Conservation (phyloP, 1,140 invertebrate species). For the Delia radicum region DNA sequence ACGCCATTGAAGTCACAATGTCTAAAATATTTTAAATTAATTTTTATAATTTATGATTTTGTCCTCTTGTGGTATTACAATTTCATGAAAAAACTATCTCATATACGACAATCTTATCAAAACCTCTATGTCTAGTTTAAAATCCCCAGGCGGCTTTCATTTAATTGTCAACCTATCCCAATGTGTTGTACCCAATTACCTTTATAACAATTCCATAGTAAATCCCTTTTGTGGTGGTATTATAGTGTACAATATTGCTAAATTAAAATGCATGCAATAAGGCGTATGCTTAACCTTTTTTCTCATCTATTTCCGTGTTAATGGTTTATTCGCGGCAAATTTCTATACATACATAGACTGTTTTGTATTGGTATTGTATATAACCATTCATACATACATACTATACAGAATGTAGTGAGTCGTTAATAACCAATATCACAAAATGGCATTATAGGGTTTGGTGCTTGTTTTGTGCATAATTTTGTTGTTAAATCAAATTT, state of each 20-base stretch:
- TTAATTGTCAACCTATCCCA: no score
- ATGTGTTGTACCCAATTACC: no score
- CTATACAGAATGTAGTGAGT: background rate
- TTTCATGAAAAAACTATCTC: no score
- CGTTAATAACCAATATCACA: background rate
- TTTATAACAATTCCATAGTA: no score
- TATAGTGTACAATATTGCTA: background rate
- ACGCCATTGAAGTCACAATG: no score
- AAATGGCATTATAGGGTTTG: background rate
- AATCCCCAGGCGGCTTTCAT: no score
- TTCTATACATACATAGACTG: background rate
- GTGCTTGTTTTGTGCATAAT: background rate
- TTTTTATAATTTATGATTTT: no score
- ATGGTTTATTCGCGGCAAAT: background rate
- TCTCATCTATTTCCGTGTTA: background rate
- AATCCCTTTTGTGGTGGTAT: no score
- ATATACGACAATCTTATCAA: no score
- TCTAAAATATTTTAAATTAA: no score
- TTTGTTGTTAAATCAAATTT: background rate
- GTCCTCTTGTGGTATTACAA: no score
- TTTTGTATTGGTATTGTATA: background rate
- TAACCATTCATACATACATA: background rate
- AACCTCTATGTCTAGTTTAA: no score
- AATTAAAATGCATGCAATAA: slow-evolving; percentile 2
- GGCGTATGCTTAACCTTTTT: background rate